Conservation (phyloP, 2,113 vertebrate genomes). For the Corythaeola cristata region DNA sequence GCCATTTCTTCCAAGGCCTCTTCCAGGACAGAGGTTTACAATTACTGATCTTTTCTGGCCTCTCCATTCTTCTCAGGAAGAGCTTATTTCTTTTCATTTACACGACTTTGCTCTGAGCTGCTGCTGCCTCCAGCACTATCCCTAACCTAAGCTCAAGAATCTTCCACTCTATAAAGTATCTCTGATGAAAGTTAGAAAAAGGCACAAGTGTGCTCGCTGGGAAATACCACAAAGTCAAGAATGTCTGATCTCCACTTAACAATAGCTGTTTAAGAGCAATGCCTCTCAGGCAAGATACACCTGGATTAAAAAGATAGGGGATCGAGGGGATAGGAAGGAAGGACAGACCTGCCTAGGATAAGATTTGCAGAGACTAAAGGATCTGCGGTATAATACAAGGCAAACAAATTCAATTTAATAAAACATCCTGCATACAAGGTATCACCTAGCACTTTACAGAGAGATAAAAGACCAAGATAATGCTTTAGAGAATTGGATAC, state of each 20-base stretch:
- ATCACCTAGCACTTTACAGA: neutral
- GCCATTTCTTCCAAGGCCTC: neutral
- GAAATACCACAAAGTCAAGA: neutral
- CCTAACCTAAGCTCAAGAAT: neutral
- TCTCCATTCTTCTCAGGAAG: neutral
- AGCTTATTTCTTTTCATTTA: neutral
- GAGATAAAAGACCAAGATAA: constrained; percentile 30
- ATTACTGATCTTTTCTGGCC: neutral
- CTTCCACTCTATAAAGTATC: neutral
- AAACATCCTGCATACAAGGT: neutral
- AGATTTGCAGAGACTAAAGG: neutral
- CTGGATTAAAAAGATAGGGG: neutral
- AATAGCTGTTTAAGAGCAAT: neutral
- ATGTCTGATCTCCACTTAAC: neutral
- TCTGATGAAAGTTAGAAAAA: neutral
- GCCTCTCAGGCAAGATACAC: neutral
- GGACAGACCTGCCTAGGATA: neutral
- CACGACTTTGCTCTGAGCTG: neutral
- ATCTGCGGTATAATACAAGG: neutral
- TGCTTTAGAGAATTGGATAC: constrained; percentile 12
- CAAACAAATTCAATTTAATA: constrained; percentile 15
- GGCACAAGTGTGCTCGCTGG: neutral
- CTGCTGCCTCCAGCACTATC: neutral
- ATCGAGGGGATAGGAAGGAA: neutral
- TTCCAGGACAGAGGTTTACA: neutral